phyloP scores from a whole-genome alignment of 2,888 invertebrate species.

The Drosophila paracracens region DNA sequence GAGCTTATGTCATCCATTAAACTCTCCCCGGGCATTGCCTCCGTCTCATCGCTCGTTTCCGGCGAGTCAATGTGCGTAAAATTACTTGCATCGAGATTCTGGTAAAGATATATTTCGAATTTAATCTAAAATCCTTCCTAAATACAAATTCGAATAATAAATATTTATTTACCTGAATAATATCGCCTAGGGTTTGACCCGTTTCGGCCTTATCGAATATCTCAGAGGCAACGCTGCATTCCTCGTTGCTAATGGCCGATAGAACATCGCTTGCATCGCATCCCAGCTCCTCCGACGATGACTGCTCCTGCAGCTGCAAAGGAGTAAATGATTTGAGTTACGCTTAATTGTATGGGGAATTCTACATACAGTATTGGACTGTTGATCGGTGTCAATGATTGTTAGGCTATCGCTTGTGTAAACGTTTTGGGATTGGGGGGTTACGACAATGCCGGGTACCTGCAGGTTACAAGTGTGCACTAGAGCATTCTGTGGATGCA shows the following conservation, averaged over 20 bases:
- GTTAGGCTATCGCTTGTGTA: slow-evolving; percentile 87
- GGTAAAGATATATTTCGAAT: slow-evolving; percentile 36
- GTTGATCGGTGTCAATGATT: slow-evolving; percentile 88
- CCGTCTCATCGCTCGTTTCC: slow-evolving; percentile 91
- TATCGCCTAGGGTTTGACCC: slow-evolving; percentile 80
- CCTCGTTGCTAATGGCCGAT: slow-evolving; percentile 89
- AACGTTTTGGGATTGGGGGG: slow-evolving; percentile 80
- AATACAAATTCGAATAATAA: not conserved
- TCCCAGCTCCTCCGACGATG: slow-evolving; percentile 82
- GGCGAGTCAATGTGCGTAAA: slow-evolving; percentile 94
- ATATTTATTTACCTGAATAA: slow-evolving; percentile 80
- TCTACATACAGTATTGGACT: slow-evolving; percentile 73
- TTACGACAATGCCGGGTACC: slow-evolving; percentile 82
- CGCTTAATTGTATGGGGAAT: not conserved
- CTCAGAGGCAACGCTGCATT: slow-evolving; percentile 90
- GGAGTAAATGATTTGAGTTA: not conserved
- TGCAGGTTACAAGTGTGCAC: slow-evolving; percentile 80
- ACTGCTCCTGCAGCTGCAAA: slow-evolving; percentile 77
- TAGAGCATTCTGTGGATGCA: slow-evolving; percentile 36
- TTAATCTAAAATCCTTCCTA: not conserved
- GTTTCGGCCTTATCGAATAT: slow-evolving; percentile 86
- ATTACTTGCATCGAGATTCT: slow-evolving; percentile 85
- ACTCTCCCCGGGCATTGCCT: slow-evolving; percentile 91
- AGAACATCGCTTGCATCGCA: slow-evolving; percentile 87
- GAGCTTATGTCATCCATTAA: slow-evolving; percentile 92